Evolutionary conservation across 2,888 invertebrate genomes (phyloP), one percentile per base, ranked within the genome.

Genomic region (Scaptomyza cyrtandrae): DNA sequence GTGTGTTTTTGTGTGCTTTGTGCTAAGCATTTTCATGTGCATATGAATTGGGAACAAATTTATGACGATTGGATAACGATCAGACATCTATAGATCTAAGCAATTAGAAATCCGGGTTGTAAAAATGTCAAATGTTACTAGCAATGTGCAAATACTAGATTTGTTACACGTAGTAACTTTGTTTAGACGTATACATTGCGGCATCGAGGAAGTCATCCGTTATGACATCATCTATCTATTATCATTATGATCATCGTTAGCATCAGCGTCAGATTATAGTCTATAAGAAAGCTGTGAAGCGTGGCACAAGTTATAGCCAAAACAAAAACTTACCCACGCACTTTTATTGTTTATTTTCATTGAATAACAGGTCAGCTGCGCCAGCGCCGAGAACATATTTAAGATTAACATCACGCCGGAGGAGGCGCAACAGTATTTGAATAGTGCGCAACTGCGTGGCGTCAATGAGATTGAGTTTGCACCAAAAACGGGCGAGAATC

Each of bases 401-500:
- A 90, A 93, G 71, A 86, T 93, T 19, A 93, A 94, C 80, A 91
- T 94, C 43, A 92, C 93, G 55, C 94, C 94, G 16, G 93, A 93
- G 71, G 93, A 94, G 84, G 94, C 92, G 1, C 91, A 92, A 79
- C 89, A 91, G 65, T 91, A 82, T 63, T 65, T 92, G 35, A 80
- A 89, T 46, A 84, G 86, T 73, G 92, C 93, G 61, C 90, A 92
- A 13, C 91, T 93, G 62, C 89, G 90, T 37, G 90, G 90, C 55
- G 65, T 90, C 31, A 89, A 90, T n/a, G 93, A 93, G 52, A 90
- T 93, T 55, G 93, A 93, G 60, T 94, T 93, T 87, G 93, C 94
- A 0, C 93, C 93, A 1, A 94, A 94, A 82, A 92, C 94, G n/a
- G 93, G 93, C 11, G 93, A 93, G 55, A 93, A 93, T 64, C 92